Base-by-base conservation (phyloP, 2,888 invertebrate genomes). In the Nezara viridula region DNA sequence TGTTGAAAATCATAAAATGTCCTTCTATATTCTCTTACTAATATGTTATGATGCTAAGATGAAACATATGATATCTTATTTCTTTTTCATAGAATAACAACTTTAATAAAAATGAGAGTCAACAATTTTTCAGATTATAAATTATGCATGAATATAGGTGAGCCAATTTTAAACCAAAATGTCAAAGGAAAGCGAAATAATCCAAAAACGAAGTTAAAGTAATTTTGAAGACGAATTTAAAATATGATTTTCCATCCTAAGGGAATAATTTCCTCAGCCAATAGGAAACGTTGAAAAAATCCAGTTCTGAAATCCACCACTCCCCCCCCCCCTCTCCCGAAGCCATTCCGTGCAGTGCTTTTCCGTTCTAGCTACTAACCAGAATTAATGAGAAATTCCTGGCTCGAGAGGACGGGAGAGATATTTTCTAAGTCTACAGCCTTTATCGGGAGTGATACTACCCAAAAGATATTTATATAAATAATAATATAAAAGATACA, bases 381-480 rank as follows among this genome's bases (percentile, higher is more conserved):
- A 73, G 66, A 73, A 73, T 73, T 73, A 73, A 73, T 73, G 66
- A 37, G 66, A 73, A 73, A 73, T 73, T 73, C 66, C 37, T 73
- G 66, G 66, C 66, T 14, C 6, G 66, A 7, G 37, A 19, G 32
- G 21, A 37, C 7, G 7, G 21, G 7, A 10, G 19, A 10, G 6
- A 37, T 73, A 19, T 73, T 73, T 37, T 37, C 37, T 37, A 1
- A 73, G 37, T 24, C 66, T 37, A 19, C 16, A 37, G 32, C 66
- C 37, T 60, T 12, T 73, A 73, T 19, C 66, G 9, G 37, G 37
- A 73, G 19, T 37, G 66, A 32, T 73, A 32, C 37, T 7, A 19
- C 37, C 21, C 5, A 1, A 19, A 19, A 37, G 16, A 37, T 73
- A 16, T 73, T 37, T 9, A 4, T 37, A 32, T 73, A 73, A 73